A percentile compares a stretch with the other conserved stretches of the same genome.
These are phyloP conservation scores for Megalurothrips usitatus DNA, from an alignment of 2,888 invertebrate genomes.

Conservation along the genomic window DNA sequence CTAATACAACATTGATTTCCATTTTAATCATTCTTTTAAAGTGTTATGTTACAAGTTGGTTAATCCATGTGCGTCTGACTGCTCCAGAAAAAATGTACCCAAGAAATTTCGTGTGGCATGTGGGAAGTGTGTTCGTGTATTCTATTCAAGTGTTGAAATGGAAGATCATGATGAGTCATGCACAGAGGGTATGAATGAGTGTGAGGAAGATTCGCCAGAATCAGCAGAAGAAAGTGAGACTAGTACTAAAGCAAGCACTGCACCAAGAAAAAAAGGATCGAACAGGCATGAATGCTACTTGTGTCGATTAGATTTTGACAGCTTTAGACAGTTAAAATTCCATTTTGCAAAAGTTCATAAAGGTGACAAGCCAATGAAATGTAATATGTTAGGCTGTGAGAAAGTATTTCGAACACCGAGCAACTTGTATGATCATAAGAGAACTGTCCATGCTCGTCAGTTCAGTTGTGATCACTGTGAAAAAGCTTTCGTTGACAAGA, in stretches of 20 bases:
- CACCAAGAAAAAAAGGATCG: not conserved
- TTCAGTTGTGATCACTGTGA: not conserved
- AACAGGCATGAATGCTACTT: not conserved
- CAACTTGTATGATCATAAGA: not conserved
- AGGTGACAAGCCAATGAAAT: not conserved
- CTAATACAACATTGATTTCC: not conserved
- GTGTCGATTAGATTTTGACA: not conserved
- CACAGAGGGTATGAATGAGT: not conserved
- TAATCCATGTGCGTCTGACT: not conserved
- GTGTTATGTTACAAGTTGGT: not conserved
- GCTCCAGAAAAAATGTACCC: not conserved
- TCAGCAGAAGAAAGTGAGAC: not conserved
- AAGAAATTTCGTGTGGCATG: not conserved
- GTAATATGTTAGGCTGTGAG: not conserved
- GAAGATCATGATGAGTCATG: slow-evolving; percentile 1
- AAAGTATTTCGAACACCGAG: not conserved
- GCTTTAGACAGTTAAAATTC: not conserved
- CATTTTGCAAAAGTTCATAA: not conserved
- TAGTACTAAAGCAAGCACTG: not conserved
- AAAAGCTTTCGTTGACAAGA: not conserved
- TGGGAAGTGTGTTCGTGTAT: not conserved
- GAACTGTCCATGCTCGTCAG: not conserved
- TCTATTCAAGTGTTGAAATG: not conserved
- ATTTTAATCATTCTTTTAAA: not conserved
- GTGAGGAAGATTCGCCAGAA: not conserved